Conservation (phyloP, 2,797 vertebrate species). For the Alcedo quadribrachys region DNA sequence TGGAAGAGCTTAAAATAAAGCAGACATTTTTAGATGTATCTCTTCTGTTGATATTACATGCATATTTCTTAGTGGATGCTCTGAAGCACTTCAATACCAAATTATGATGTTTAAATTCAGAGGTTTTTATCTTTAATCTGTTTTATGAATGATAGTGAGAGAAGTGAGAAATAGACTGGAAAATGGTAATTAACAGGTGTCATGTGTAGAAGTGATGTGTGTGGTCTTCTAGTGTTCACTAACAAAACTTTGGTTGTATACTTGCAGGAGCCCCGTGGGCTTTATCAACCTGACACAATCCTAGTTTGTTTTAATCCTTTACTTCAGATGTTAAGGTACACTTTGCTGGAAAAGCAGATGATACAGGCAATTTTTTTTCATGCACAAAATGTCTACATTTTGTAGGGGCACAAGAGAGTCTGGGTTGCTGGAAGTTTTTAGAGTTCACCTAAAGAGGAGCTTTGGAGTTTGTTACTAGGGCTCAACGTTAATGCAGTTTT, state of each 20-base stretch:
- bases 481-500: background rate
- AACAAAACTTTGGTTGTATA: background rate
- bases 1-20: background rate
- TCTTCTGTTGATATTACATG: background rate
- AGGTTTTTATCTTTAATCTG: background rate
- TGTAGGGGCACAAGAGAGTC: background rate
- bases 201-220: background rate
- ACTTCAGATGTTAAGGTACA: background rate
- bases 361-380: background rate
- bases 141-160: background rate
- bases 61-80: background rate
- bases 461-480: background rate
- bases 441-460: background rate
- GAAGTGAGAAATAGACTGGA: background rate
- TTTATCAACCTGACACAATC: background rate
- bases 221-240: background rate
- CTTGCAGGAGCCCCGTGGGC: rapidly evolving
- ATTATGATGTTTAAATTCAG: background rate
- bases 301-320: background rate
- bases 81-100: background rate
- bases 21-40: background rate
- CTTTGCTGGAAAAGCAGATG: background rate
- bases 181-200: background rate
- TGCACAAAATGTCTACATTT: background rate
- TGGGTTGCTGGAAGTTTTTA: background rate